A percentile compares a stretch with the other conserved stretches of the same genome.
Conservation (phyloP, 2,888 invertebrate genomes). For the Tortricodes alternella region DNA sequence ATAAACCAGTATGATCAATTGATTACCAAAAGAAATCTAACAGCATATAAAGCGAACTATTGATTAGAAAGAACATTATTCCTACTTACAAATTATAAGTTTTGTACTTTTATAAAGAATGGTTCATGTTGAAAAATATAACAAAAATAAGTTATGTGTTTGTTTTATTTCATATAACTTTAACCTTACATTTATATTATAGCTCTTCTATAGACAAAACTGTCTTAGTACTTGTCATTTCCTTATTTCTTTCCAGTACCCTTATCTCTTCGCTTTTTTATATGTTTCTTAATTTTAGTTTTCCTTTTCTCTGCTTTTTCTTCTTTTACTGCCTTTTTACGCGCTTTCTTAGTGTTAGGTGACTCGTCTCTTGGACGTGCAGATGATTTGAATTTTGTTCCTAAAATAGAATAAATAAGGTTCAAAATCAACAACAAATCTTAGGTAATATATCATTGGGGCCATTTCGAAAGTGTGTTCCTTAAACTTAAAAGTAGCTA, state of each 20-base stretch:
- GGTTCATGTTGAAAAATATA: background rate
- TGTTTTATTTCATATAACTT: constrained; percentile 20
- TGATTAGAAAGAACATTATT: background rate
- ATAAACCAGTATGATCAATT: background rate
- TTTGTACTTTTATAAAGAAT: constrained; percentile 17
- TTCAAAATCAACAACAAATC: background rate
- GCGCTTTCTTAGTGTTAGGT: constrained; percentile 88
- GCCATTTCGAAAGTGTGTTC: background rate
- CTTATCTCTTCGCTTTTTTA: constrained; percentile 95
- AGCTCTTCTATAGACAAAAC: background rate
- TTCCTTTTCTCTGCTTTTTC: constrained; percentile 94
- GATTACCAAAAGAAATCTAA: constrained; percentile 3
- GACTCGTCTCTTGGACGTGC: constrained; percentile 91
- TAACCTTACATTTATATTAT: background rate
- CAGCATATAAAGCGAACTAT: constrained; percentile 13
- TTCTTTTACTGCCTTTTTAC: constrained; percentile 95
- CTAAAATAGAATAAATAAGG: no score
- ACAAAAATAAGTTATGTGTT: constrained; percentile 3
- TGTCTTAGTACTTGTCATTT: background rate
- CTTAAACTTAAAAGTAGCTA: no score
- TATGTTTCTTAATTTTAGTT: constrained; percentile 94
- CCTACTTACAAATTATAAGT: background rate
- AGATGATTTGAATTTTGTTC: constrained; percentile 83
- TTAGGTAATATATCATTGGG: no score
- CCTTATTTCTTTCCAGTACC: constrained; percentile 62